These are phyloP conservation scores for Neotoxoptera formosana DNA, from an alignment of 1,140 invertebrate genomes.

Conservation along the genomic window DNA sequence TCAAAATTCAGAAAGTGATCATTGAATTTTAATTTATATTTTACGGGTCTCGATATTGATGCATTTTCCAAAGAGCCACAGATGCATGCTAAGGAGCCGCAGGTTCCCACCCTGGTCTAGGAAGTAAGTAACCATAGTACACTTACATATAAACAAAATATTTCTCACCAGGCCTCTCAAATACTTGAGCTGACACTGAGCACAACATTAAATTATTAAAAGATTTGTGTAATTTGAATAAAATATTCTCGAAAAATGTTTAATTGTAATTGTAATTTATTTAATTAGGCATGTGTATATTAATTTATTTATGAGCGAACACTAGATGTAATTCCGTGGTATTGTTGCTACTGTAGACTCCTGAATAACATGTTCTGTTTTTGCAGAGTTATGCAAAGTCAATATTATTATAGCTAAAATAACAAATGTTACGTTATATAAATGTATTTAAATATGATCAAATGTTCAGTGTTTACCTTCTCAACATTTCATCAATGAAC, in stretches of 20 bases:
- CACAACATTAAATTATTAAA: background rate
- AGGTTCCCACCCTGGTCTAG: too few species aligned
- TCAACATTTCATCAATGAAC: background rate
- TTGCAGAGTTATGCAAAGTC: background rate
- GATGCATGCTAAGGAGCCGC: too few species aligned
- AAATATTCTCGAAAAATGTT: background rate
- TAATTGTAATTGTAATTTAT: background rate
- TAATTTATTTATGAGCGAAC: constrained; percentile 3
- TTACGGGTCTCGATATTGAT: too few species aligned
- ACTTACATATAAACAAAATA: too few species aligned
- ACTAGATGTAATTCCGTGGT: background rate
- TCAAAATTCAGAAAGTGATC: too few species aligned
- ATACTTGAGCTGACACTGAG: too few species aligned
- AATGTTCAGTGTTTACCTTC: background rate
- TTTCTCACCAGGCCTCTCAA: too few species aligned
- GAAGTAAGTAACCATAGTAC: too few species aligned
- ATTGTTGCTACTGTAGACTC: background rate
- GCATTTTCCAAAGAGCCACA: too few species aligned
- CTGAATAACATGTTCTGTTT: background rate
- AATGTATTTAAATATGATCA: background rate
- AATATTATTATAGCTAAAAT: background rate
- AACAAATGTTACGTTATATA: background rate
- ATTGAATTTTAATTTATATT: too few species aligned
- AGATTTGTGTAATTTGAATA: background rate
- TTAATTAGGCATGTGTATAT: background rate